phyloP scores from a whole-genome alignment of 2,113 vertebrate genomes.

The Bos javanicus region DNA sequence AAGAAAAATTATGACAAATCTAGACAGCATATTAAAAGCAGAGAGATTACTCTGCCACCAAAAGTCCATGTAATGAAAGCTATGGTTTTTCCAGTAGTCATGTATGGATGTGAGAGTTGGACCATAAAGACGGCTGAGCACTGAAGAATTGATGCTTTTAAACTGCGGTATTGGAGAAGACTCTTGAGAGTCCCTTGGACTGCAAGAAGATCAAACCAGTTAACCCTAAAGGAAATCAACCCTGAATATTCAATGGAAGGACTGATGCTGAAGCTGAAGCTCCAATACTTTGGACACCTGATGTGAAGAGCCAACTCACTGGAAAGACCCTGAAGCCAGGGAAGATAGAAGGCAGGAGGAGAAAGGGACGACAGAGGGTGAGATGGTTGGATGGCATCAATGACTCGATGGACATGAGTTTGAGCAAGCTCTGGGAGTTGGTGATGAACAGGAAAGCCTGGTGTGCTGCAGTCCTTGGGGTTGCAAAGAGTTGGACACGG shows the following conservation, averaged over 20 bases:
- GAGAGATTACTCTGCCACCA: background rate
- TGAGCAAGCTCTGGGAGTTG: background rate
- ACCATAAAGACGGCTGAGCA: background rate
- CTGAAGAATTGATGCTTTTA: background rate
- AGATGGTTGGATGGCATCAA: background rate
- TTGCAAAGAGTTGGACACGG: accelerated
- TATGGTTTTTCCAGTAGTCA: background rate
- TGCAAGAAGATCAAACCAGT: background rate
- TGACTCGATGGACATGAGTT: background rate
- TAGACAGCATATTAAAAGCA: background rate
- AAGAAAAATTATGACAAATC: background rate
- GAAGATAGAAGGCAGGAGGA: background rate
- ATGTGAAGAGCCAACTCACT: background rate
- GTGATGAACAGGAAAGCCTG: background rate
- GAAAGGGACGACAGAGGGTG: background rate
- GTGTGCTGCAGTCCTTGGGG: background rate
- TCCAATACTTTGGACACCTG: background rate
- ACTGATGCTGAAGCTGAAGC: background rate
- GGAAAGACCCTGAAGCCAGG: background rate
- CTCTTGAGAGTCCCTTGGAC: background rate
- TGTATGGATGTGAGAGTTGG: background rate
- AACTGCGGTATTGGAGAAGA: background rate
- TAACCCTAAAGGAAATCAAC: background rate
- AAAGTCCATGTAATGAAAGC: background rate
- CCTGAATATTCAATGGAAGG: background rate